These are phyloP conservation scores for Drosophila antonietae DNA, from an alignment of 2,888 invertebrate genomes.

Conservation along the genomic window DNA sequence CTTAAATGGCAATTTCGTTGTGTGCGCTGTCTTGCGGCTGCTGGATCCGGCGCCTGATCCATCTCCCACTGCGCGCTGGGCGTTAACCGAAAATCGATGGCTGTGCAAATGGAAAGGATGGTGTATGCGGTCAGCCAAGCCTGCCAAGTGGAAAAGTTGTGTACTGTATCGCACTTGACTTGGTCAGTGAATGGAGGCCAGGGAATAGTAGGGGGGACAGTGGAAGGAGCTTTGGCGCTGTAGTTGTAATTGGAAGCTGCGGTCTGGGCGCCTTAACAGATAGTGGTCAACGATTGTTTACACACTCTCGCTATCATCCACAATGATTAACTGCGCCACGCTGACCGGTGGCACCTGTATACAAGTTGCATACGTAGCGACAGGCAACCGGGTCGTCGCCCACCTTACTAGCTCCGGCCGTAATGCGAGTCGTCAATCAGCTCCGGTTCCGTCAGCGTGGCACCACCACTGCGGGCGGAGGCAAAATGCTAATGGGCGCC, in stretches of 20 bases:
- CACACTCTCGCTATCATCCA: conserved; percentile 78
- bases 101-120: conserved; percentile 84
- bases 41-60: conserved; percentile 12
- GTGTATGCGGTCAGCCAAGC: conserved; percentile 68
- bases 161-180: conserved; percentile 39
- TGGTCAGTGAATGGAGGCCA: neutral
- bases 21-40: conserved; percentile 55
- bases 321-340: conserved; percentile 80
- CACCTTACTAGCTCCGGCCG: conserved; percentile 64
- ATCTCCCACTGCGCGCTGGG: conserved; percentile 42
- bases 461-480: conserved; percentile 85
- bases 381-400: conserved; percentile 48
- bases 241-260: conserved; percentile 75
- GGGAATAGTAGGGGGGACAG: neutral
- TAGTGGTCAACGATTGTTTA: conserved; percentile 62
- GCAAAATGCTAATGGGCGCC: conserved; percentile 60
- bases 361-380: conserved; percentile 66
- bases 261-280: conserved; percentile 44
- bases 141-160: conserved; percentile 70
- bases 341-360: conserved; percentile 63
- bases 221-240: conserved; percentile 25
- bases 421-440: conserved; percentile 76
- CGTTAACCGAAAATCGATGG: conserved; percentile 81
- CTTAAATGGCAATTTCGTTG: conserved; percentile 78
- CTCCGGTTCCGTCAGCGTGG: conserved; percentile 90